Conservation (phyloP, 2,113 vertebrate species). For the Cavia aperea region DNA sequence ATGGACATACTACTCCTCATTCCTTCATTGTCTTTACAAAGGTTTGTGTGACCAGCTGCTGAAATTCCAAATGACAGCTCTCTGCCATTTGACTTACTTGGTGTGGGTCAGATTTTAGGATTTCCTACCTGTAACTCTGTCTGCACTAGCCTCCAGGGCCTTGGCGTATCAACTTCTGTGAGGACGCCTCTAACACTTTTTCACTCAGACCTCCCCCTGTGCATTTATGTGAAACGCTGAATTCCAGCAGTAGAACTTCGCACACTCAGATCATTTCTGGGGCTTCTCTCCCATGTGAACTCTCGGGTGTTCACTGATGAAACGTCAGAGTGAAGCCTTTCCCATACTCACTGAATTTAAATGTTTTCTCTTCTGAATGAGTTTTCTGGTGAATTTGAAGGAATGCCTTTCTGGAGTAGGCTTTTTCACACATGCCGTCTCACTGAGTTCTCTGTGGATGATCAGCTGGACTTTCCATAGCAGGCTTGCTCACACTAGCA, state of each 20-base stretch:
- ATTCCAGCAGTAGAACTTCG: conserved; percentile 62
- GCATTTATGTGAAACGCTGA: conserved; percentile 62
- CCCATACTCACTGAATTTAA: conserved; percentile 53
- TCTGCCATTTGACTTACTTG: not conserved
- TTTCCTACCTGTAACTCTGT: not conserved
- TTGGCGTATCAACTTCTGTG: not conserved
- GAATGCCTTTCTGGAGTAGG: conserved; percentile 50
- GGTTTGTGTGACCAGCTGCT: not conserved
- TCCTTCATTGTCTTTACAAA: not conserved
- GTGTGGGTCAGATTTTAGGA: not conserved
- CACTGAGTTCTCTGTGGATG: conserved; percentile 34
- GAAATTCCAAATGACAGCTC: not conserved
- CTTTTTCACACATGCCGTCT: conserved; percentile 47
- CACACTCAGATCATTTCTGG: conserved; percentile 58
- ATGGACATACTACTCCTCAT: not conserved
- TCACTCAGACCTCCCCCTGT: not conserved
- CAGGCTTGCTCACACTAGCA: conserved; percentile 56
- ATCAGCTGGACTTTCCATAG: conserved; percentile 57
- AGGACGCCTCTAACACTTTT: not conserved
- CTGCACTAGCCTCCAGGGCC: not conserved
- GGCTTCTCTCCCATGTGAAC: conserved; percentile 59
- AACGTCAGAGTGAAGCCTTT: conserved; percentile 65
- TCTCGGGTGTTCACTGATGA: conserved; percentile 59
- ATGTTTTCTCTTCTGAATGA: conserved; percentile 62
- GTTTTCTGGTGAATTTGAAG: conserved; percentile 64